Evolutionary conservation across 2,113 vertebrate species (phyloP).

Genomic region (Nipponia nippon): DNA sequence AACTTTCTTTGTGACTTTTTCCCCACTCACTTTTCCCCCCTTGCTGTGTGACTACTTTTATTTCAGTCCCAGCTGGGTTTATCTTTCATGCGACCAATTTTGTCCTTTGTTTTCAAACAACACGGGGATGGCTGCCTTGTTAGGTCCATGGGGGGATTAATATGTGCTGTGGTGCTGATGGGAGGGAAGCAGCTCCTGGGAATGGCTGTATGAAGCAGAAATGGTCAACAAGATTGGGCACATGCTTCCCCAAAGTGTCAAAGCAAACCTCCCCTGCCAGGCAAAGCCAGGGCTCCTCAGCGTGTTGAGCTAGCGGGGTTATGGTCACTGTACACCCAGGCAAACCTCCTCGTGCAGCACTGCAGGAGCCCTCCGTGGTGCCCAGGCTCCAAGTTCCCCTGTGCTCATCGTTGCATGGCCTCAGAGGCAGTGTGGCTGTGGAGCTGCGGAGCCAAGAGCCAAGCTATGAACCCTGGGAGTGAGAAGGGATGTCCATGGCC

Average conservation of each 20-base stretch:
- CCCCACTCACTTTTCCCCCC: neutral
- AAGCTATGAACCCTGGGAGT: neutral
- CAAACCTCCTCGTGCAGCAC: neutral
- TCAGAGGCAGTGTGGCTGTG: fast-evolving
- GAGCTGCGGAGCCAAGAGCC: neutral
- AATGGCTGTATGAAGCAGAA: neutral
- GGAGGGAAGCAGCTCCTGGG: neutral
- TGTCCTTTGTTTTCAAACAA: neutral
- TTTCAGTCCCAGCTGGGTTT: neutral
- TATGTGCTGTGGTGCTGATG: neutral
- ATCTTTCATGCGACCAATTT: neutral
- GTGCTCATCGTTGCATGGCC: fast-evolving
- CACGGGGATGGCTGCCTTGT: neutral
- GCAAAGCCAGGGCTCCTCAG: neutral
- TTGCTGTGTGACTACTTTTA: neutral
- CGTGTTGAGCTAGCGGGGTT: neutral
- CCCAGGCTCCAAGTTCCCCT: neutral
- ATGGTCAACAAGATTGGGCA: neutral
- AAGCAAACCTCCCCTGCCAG: neutral
- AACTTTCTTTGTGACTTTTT: neutral
- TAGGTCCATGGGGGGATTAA: fast-evolving
- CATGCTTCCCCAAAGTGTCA: neutral
- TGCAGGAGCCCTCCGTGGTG: neutral
- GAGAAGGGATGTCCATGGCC: neutral
- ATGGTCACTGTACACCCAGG: neutral